Conservation (phyloP, 92 coral and sea anemone genomes). For the Isaurus tuberculatus region DNA sequence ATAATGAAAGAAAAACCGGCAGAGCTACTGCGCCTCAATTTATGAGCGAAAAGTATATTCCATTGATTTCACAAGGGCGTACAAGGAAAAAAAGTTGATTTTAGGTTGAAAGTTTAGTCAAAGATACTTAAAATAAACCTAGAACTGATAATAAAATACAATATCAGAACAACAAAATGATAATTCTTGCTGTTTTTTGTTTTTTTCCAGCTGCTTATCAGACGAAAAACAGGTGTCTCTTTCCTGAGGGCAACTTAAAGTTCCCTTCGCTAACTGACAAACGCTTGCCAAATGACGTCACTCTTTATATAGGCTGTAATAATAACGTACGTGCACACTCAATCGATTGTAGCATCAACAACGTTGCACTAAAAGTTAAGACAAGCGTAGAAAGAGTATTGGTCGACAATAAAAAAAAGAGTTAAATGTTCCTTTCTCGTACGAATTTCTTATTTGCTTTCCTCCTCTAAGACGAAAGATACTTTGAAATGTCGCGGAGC, state of each 20-base stretch:
- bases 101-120: background rate
- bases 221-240: background rate
- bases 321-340: background rate
- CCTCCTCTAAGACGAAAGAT: background rate
- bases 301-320: background rate
- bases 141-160: background rate
- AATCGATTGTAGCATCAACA: background rate
- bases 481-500: background rate
- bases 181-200: background rate
- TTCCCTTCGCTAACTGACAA: background rate
- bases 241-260: no score
- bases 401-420: background rate
- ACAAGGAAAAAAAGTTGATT: background rate
- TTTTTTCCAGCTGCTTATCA: no score
- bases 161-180: background rate
- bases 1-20: background rate
- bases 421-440: background rate
- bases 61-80: no score
- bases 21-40: background rate
- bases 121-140: background rate
- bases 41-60: background rate
- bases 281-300: conserved; percentile 31
- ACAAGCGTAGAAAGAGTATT: background rate
- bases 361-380: background rate
- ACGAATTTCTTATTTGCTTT: background rate